Conservation (phyloP, 2,888 invertebrate genomes). For the Allygus modestus region DNA sequence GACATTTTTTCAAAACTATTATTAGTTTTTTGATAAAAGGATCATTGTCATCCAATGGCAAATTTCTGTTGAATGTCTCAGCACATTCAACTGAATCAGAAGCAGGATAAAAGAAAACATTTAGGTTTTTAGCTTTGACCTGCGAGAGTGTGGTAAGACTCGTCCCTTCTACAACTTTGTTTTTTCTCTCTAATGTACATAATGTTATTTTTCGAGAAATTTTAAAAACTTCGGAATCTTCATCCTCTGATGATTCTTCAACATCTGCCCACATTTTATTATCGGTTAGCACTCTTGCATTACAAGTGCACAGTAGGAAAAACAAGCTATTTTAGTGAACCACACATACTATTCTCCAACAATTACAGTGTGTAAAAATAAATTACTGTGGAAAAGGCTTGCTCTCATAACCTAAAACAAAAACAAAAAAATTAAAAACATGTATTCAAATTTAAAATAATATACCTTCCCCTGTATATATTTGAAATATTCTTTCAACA, state of each 20-base stretch:
- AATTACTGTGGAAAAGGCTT: constrained; percentile 60
- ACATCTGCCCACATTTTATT: too few species aligned
- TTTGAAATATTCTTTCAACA: too few species aligned
- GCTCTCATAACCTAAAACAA: too few species aligned
- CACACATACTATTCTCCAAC: background rate
- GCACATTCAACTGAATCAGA: background rate
- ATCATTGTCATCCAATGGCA: background rate
- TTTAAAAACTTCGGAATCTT: constrained; percentile 62
- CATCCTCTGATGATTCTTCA: constrained; percentile 58
- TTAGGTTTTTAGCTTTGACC: background rate
- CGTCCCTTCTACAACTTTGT: background rate
- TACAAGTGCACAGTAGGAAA: too few species aligned
- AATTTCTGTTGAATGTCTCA: background rate
- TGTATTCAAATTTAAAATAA: too few species aligned
- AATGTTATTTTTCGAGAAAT: background rate
- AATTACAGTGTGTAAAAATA: constrained; percentile 45
- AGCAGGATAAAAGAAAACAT: background rate
- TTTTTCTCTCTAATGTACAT: background rate
- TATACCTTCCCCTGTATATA: too few species aligned
- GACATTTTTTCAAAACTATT: background rate
- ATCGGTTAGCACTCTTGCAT: too few species aligned
- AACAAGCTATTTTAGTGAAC: too few species aligned
- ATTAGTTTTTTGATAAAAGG: background rate
- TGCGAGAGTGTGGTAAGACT: background rate
- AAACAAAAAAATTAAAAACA: too few species aligned